A percentile compares a stretch with the other conserved stretches of the same genome.
Conservation (phyloP, 2,113 vertebrate species). For the Xyrauchen texanus region DNA sequence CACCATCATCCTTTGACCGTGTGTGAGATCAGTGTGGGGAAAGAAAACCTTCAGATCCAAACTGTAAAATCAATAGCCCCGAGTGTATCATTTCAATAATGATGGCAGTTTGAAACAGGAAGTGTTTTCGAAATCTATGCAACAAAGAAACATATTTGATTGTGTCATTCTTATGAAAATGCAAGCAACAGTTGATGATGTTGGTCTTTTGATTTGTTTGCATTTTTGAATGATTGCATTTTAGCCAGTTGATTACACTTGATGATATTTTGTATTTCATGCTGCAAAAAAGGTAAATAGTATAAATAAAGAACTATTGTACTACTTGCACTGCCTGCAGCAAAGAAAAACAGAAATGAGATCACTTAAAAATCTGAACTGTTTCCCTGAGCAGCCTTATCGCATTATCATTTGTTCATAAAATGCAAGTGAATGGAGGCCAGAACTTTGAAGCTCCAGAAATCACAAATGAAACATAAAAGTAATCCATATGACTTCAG, state of each 20-base stretch:
- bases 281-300: neutral
- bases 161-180: neutral
- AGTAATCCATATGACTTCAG: too few relatives aligned
- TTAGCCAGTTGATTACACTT: neutral
- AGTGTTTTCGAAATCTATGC: conserved; percentile 9
- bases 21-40: neutral
- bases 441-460: too few relatives aligned
- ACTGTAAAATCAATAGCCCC: conserved; percentile 27
- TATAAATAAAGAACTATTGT: neutral
- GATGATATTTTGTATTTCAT: conserved; percentile 1
- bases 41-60: conserved; percentile 16
- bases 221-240: neutral
- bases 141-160: neutral
- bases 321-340: neutral
- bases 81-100: conserved; percentile 16
- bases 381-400: too few relatives aligned
- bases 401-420: too few relatives aligned
- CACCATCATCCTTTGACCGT: conserved; percentile 19
- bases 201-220: conserved; percentile 9
- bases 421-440: too few relatives aligned
- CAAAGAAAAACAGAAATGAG: neutral
- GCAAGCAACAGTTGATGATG: neutral
- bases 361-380: too few relatives aligned
- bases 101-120: conserved; percentile 28
- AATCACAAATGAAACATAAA: too few relatives aligned